Evolutionary conservation across 37 sponge, comb jelly and placozoan species (phyloP).

Genomic region (Oopsacas minuta): DNA sequence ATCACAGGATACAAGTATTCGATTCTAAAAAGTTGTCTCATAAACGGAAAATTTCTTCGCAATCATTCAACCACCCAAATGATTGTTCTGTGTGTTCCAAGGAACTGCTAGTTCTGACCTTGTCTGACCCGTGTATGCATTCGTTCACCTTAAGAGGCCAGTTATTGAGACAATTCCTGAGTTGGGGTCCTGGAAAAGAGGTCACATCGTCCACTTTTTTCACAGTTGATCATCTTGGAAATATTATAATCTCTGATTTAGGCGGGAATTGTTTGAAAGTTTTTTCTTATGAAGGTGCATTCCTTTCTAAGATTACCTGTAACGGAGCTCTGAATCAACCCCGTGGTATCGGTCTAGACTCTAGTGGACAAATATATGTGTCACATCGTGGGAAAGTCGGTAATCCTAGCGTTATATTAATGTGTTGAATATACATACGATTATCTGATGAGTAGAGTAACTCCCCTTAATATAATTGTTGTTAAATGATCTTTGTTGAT

Average conservation of each 20-base stretch:
- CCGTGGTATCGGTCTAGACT: background rate
- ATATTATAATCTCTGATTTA: background rate
- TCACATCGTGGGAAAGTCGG: background rate
- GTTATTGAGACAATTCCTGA: background rate
- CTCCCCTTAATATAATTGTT: too few relatives aligned
- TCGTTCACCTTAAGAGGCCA: background rate
- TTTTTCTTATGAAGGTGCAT: background rate
- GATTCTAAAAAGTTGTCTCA: background rate
- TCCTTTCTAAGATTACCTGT: background rate
- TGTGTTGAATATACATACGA: background rate
- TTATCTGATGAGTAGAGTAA: too few relatives aligned
- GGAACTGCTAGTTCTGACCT: background rate
- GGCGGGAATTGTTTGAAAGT: background rate
- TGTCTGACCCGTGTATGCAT: conserved; percentile 1
- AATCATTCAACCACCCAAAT: background rate
- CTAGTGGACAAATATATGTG: background rate
- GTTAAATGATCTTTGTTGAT: too few relatives aligned
- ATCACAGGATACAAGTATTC: background rate
- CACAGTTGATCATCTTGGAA: background rate
- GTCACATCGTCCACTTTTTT: background rate
- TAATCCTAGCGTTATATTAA: background rate
- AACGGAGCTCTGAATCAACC: background rate
- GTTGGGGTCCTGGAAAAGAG: background rate
- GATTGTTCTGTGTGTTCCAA: background rate
- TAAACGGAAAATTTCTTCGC: background rate